Evolutionary conservation across 2,113 vertebrate genomes (phyloP).

Genomic region (Aythya baeri): DNA sequence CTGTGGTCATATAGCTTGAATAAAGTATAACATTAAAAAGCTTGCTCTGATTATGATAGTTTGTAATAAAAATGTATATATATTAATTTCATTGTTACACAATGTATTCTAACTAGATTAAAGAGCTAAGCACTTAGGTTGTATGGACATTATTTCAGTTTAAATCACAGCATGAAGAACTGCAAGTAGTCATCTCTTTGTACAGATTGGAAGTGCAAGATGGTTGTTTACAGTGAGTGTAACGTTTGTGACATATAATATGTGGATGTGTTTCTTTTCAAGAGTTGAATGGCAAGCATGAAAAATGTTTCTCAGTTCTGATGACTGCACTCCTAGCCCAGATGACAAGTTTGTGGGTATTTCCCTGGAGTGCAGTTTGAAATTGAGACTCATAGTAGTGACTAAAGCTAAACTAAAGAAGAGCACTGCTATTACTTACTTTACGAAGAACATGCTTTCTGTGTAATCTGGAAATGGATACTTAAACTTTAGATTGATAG

Average conservation of each 20-base stretch:
- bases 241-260: slow-evolving; percentile 5
- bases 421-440: background rate
- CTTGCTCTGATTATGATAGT: background rate
- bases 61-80: background rate
- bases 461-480: background rate
- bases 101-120: background rate
- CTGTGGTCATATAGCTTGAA: background rate
- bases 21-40: background rate
- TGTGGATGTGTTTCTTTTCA: background rate
- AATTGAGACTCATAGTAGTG: slow-evolving; percentile 15
- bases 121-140: background rate
- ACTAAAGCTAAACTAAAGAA: background rate
- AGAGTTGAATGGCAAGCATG: background rate
- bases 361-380: slow-evolving; percentile 27
- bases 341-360: background rate
- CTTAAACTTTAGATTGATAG: background rate
- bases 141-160: background rate
- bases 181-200: background rate
- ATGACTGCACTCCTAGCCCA: background rate
- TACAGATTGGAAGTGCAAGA: background rate
- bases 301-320: slow-evolving; percentile 15
- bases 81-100: background rate
- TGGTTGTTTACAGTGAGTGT: background rate
- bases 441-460: background rate
- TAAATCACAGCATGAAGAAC: background rate